Conservation (phyloP, 2,888 invertebrate species). For the Melipona beecheii region DNA sequence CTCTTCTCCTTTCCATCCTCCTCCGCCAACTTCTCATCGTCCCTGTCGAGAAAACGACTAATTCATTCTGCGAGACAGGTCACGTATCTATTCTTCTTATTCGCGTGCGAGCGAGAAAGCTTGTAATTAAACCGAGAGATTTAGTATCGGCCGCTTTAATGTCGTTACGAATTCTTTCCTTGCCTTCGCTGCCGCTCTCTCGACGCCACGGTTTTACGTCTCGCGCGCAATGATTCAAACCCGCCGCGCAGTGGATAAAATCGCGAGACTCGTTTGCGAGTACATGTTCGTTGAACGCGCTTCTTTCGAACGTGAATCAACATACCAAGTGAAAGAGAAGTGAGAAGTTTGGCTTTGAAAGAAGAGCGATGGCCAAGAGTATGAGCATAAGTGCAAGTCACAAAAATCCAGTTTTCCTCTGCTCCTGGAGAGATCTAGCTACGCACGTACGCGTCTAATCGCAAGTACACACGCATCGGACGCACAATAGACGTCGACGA, state of each 20-base stretch:
- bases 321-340: too few species aligned
- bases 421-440: neutral
- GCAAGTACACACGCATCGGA: neutral
- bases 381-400: too few species aligned
- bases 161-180: slow-evolving; percentile 65
- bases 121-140: slow-evolving; percentile 70
- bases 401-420: too few species aligned
- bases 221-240: slow-evolving; percentile 19
- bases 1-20: slow-evolving; percentile 51
- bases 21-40: slow-evolving; percentile 65
- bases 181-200: neutral
- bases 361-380: too few species aligned
- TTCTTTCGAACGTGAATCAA: too few species aligned
- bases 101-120: slow-evolving; percentile 69
- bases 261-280: too few species aligned
- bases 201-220: slow-evolving; percentile 24
- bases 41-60: slow-evolving; percentile 71
- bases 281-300: too few species aligned
- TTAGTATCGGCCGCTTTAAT: slow-evolving; percentile 68
- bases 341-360: too few species aligned
- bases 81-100: slow-evolving; percentile 72
- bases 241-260: neutral
- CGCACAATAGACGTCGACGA: slow-evolving; percentile 20
- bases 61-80: slow-evolving; percentile 72
- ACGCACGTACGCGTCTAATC: neutral